Percentiles rank a stretch among this genome's conserved stretches.
These are phyloP conservation scores for Drosophila sucinea DNA, from an alignment of 1,140 invertebrate species.

Conservation along the genomic window DNA sequence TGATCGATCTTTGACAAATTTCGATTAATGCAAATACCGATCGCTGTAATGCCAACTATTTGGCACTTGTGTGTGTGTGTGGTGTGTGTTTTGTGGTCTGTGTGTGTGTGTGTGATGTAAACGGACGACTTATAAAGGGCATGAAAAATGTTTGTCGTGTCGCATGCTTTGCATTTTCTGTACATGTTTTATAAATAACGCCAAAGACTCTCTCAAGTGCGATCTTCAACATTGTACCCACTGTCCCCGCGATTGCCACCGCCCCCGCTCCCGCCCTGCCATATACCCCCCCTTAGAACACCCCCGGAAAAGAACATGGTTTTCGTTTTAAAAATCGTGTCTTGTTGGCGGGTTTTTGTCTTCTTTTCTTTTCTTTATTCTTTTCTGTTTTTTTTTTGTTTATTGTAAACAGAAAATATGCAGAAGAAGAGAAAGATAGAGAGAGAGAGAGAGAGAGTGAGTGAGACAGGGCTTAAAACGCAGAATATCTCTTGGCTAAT, in stretches of 20 bases:
- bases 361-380: constrained; percentile 25
- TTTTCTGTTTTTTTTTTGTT: constrained; percentile 19
- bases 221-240: constrained; percentile 9
- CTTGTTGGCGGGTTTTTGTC: constrained; percentile 71
- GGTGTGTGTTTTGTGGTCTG: not conserved
- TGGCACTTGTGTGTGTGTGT: not conserved
- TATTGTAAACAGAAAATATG: constrained; percentile 52
- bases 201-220: constrained; percentile 56
- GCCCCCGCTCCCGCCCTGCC: not conserved
- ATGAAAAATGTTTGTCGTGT: constrained; percentile 76
- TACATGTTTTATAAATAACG: constrained; percentile 80
- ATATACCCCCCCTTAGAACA: not conserved
- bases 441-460: not conserved
- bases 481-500: constrained; percentile 73
- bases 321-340: constrained; percentile 80
- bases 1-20: not conserved
- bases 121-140: constrained; percentile 70
- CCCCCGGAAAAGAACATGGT: constrained; percentile 61
- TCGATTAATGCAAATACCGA: not conserved
- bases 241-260: not conserved
- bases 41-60: not conserved
- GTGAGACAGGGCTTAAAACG: constrained; percentile 50
- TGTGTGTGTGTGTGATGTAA: not conserved
- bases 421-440: constrained; percentile 25
- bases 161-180: constrained; percentile 74